phyloP scores from a whole-genome alignment of 2,113 vertebrate genomes.

The Micromys minutus region DNA sequence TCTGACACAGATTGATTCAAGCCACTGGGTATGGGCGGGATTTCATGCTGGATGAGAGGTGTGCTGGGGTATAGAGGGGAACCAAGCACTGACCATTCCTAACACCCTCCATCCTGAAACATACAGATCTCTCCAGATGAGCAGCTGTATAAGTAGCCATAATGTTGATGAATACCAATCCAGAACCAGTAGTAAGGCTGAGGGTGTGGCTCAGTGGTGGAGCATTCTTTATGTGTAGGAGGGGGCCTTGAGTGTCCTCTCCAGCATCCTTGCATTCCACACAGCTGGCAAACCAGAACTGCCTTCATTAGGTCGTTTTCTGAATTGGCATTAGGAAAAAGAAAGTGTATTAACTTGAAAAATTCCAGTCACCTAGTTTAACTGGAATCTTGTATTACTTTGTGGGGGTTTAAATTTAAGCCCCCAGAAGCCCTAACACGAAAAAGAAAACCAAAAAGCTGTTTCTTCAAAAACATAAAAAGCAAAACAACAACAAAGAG shows the following conservation, averaged over 20 bases:
- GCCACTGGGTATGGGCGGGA: rapidly evolving
- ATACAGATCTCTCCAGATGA: neutral
- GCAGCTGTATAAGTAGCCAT: neutral
- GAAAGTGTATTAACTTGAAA: neutral
- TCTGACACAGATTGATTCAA: neutral
- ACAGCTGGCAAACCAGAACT: neutral
- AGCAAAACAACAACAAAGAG: neutral
- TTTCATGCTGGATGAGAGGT: neutral
- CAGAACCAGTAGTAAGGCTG: neutral
- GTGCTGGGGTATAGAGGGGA: neutral
- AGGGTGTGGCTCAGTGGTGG: neutral
- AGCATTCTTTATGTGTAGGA: too few species aligned
- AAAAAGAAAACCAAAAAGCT: neutral
- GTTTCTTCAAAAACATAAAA: neutral
- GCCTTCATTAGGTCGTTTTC: neutral
- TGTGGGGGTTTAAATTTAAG: neutral
- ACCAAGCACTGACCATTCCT: neutral
- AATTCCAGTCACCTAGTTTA: neutral
- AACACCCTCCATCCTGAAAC: neutral
- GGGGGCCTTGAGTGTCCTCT: neutral
- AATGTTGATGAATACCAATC: neutral
- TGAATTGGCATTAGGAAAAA: neutral
- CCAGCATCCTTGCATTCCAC: neutral
- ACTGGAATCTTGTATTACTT: neutral
- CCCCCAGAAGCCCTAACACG: neutral